A percentile compares a stretch with the other conserved stretches of the same genome.
These are phyloP conservation scores for Grammomys dolichurus DNA, from an alignment of 2,113 vertebrate genomes.

Conservation along the genomic window DNA sequence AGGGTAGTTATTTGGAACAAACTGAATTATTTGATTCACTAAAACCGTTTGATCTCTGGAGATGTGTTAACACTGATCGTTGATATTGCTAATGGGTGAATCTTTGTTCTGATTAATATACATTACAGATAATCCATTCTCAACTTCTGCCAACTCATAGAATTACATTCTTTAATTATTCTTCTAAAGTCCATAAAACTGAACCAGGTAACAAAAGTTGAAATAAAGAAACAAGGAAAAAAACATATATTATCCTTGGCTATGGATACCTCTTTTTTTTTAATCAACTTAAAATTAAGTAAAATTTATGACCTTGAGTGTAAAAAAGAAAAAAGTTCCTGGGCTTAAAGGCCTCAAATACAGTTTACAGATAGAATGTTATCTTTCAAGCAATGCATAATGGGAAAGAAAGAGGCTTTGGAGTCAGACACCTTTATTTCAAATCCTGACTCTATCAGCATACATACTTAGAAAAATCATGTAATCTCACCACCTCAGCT, in stretches of 20 bases:
- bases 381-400: slow-evolving; percentile 35
- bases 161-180: slow-evolving; percentile 47
- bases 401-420: slow-evolving; percentile 12
- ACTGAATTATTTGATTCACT: slow-evolving; percentile 50
- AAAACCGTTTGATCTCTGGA: slow-evolving; percentile 26
- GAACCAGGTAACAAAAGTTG: slow-evolving; percentile 49
- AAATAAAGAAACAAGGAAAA: background rate
- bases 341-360: slow-evolving; percentile 10
- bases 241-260: slow-evolving; percentile 62
- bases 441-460: slow-evolving; percentile 30
- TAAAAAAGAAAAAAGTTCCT: background rate
- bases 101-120: slow-evolving; percentile 58
- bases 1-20: slow-evolving; percentile 74
- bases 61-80: slow-evolving; percentile 20
- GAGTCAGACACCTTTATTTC: slow-evolving; percentile 46
- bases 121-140: slow-evolving; percentile 45
- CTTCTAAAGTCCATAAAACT: slow-evolving; percentile 50
- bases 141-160: slow-evolving; percentile 30
- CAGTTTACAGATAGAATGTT: slow-evolving; percentile 56
- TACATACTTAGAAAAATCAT: slow-evolving; percentile 29
- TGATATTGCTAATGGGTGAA: slow-evolving; percentile 53
- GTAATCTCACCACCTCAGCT: slow-evolving; percentile 41
- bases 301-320: slow-evolving; percentile 58
- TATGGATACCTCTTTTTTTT: slow-evolving; percentile 60
- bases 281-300: slow-evolving; percentile 39